These are phyloP conservation scores for Helicoverpa zea DNA, from an alignment of 1,140 invertebrate species.

Conservation along the genomic window DNA sequence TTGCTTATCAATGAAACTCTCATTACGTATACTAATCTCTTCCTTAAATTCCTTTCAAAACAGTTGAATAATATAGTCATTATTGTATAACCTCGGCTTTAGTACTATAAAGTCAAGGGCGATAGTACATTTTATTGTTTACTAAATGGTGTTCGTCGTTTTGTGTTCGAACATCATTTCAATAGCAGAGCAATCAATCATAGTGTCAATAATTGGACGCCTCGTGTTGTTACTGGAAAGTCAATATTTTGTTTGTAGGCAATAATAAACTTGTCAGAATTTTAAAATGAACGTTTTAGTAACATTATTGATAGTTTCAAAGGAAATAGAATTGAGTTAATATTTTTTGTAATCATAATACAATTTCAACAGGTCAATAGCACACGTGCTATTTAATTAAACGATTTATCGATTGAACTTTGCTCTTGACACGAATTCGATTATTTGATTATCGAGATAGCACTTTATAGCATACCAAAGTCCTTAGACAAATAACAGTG, in stretches of 20 bases:
- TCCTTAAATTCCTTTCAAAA: slow-evolving; percentile 59
- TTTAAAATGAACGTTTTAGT: background rate
- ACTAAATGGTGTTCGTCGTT: slow-evolving; percentile 54
- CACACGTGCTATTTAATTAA: background rate
- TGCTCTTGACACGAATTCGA: slow-evolving; percentile 18
- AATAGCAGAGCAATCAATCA: slow-evolving; percentile 30
- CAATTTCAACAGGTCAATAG: no score
- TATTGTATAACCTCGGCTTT: slow-evolving; percentile 63
- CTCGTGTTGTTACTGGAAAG: slow-evolving; percentile 15
- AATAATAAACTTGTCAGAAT: slow-evolving; percentile 22
- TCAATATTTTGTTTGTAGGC: slow-evolving; percentile 8
- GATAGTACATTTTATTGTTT: slow-evolving; percentile 72
- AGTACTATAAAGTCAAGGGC: slow-evolving; percentile 74
- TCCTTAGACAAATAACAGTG: slow-evolving; percentile 5
- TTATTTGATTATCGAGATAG: slow-evolving; percentile 30
- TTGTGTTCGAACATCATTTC: slow-evolving; percentile 25
- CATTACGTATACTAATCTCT: slow-evolving; percentile 51
- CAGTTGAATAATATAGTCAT: slow-evolving; percentile 60
- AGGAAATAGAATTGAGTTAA: background rate
- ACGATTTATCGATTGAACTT: background rate
- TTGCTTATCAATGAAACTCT: background rate
- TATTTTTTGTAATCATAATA: background rate
- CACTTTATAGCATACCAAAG: background rate
- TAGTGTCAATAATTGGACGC: slow-evolving; percentile 26
- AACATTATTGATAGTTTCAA: background rate